A percentile compares a stretch with the other conserved stretches of the same genome.
Conservation (phyloP, 2,113 vertebrate species). For the Delphinus delphis region DNA sequence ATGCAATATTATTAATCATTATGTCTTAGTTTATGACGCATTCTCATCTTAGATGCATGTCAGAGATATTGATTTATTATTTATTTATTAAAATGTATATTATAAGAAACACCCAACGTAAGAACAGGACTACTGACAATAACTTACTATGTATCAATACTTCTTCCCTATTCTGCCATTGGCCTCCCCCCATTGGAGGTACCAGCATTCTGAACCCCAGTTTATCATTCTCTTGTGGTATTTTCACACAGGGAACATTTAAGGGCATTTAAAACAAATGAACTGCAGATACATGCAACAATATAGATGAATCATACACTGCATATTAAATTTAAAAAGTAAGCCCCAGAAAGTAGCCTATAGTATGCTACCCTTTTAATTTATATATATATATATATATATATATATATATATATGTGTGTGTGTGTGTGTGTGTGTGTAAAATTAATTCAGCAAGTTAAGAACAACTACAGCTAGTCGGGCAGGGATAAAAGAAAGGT, state of each 20-base stretch:
- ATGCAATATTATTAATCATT: not conserved
- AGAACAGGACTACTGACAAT: not conserved
- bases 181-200: not conserved
- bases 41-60: not conserved
- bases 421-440: too few relatives aligned
- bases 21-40: not conserved
- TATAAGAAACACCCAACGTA: not conserved
- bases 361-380: not conserved
- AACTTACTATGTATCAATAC: not conserved
- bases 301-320: not conserved
- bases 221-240: not conserved
- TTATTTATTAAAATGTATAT: not conserved
- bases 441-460: not conserved
- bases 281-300: not conserved
- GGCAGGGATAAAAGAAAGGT: not conserved
- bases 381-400: too few relatives aligned
- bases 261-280: not conserved
- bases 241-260: not conserved
- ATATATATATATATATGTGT: not conserved
- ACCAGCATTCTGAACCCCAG: not conserved
- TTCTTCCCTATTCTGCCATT: not conserved
- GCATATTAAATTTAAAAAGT: not conserved
- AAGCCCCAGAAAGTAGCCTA: not conserved
- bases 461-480: not conserved
- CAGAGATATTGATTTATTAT: not conserved